These are phyloP conservation scores for Dyspetes luteomarginatus DNA, from an alignment of 2,888 invertebrate genomes.

Conservation along the genomic window DNA sequence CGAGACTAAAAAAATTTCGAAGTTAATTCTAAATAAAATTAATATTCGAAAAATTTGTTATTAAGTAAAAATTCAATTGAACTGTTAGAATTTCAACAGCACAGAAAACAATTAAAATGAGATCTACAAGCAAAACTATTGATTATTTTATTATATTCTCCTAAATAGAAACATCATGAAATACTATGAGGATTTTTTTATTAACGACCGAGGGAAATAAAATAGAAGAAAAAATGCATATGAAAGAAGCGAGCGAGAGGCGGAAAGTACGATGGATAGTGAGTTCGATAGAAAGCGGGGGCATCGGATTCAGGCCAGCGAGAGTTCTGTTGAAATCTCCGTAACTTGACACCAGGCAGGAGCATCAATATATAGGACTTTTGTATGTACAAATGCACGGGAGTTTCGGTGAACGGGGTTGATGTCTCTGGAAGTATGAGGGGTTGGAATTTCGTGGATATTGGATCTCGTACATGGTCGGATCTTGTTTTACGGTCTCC, in stretches of 20 bases:
- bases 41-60: background rate
- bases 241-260: background rate
- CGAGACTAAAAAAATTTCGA: background rate
- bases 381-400: conserved; percentile 42
- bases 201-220: background rate
- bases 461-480: conserved; percentile 45
- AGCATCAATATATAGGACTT: conserved; percentile 27
- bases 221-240: background rate
- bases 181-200: background rate
- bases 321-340: conserved; percentile 82
- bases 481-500: conserved; percentile 41
- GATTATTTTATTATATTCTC: no score
- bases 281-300: conserved; percentile 61
- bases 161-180: background rate
- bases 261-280: conserved; percentile 30
- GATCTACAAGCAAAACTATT: no score
- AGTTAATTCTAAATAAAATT: background rate
- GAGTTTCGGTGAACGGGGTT: conserved; percentile 77
- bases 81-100: no score
- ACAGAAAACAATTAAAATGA: no score
- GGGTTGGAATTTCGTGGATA: conserved; percentile 46
- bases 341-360: conserved; percentile 79
- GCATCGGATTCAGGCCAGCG: conserved; percentile 70
- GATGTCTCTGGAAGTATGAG: conserved; percentile 76
- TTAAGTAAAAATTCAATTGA: no score